A percentile compares a stretch with the other conserved stretches of the same genome.
phyloP scores from a whole-genome alignment of 2,113 vertebrate genomes.

The Gambusia holbrooki region DNA sequence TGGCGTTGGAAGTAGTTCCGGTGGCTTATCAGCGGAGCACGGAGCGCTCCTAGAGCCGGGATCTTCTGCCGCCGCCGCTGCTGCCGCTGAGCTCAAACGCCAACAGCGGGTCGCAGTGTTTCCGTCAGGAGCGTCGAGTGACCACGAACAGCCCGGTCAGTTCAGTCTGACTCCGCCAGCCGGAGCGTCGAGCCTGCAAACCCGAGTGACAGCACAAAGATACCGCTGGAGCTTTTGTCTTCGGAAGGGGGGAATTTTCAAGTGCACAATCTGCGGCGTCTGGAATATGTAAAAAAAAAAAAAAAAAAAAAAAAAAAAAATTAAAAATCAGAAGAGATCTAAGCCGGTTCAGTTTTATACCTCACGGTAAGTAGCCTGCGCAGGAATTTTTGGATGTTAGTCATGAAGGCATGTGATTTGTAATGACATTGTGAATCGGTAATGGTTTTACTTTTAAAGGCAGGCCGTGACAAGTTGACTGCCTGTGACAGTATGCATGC shows the following conservation, averaged over 20 bases:
- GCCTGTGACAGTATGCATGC: constrained; percentile 38
- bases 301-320: constrained; percentile 1
- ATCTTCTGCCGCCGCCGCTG: constrained; percentile 33
- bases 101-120: constrained; percentile 49
- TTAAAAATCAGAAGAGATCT: not conserved
- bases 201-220: constrained; percentile 33
- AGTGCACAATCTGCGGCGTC: constrained; percentile 54
- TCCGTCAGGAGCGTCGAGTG: constrained; percentile 54
- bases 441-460: constrained; percentile 26
- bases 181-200: constrained; percentile 36
- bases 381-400: constrained; percentile 28
- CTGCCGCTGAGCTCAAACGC: constrained; percentile 47
- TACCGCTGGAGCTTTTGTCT: constrained; percentile 61
- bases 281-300: constrained; percentile 46
- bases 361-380: constrained; percentile 65
- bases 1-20: constrained; percentile 82
- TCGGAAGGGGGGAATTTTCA: constrained; percentile 50
- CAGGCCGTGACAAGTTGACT: constrained; percentile 56
- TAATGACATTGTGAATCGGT: not conserved
- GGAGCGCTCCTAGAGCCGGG: constrained; percentile 64
- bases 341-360: constrained; percentile 48
- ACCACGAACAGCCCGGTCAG: constrained; percentile 60
- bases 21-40: constrained; percentile 62
- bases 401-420: constrained; percentile 11
- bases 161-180: constrained; percentile 43